Evolutionary conservation across 2,888 invertebrate genomes (phyloP).

Genomic region (Craniophora ligustri): DNA sequence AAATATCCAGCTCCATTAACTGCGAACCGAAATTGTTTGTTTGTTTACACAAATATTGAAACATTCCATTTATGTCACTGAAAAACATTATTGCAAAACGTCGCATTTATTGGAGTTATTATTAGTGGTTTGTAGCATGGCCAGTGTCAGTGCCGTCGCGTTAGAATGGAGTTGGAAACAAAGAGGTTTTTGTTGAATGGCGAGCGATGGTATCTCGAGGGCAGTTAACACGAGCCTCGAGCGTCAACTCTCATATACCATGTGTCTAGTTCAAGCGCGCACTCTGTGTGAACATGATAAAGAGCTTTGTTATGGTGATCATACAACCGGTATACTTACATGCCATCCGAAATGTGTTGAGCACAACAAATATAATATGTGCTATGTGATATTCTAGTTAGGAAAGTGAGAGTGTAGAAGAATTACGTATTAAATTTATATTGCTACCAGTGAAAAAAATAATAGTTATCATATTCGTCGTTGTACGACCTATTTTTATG

Average conservation of each 20-base stretch:
- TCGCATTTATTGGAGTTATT: slow-evolving; percentile 50
- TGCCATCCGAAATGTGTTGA: slow-evolving; percentile 9
- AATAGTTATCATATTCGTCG: background rate
- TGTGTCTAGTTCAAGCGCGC: slow-evolving; percentile 58
- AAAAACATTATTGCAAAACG: slow-evolving; percentile 51
- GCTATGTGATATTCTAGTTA: background rate
- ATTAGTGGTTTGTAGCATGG: slow-evolving; percentile 57
- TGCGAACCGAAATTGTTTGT: slow-evolving; percentile 53
- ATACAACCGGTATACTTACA: slow-evolving; percentile 68
- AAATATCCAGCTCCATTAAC: slow-evolving; percentile 26
- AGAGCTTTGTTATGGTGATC: slow-evolving; percentile 65
- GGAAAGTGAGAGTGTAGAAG: background rate
- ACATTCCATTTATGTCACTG: slow-evolving; percentile 60
- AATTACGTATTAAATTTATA: background rate
- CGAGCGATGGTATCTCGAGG: slow-evolving; percentile 68
- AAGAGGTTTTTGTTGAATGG: slow-evolving; percentile 63
- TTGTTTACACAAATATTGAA: slow-evolving; percentile 58
- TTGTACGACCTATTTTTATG: background rate
- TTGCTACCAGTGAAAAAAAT: background rate
- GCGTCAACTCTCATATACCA: slow-evolving; percentile 48
- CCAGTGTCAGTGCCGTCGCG: slow-evolving; percentile 67
- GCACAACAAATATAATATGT: background rate
- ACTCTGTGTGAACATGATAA: slow-evolving; percentile 64
- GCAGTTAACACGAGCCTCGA: slow-evolving; percentile 46
- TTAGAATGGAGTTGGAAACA: slow-evolving; percentile 56